A percentile compares a stretch with the other conserved stretches of the same genome.
Evolutionary conservation across 2,113 vertebrate genomes (phyloP).

Genomic region (Hemiprocne comata): DNA sequence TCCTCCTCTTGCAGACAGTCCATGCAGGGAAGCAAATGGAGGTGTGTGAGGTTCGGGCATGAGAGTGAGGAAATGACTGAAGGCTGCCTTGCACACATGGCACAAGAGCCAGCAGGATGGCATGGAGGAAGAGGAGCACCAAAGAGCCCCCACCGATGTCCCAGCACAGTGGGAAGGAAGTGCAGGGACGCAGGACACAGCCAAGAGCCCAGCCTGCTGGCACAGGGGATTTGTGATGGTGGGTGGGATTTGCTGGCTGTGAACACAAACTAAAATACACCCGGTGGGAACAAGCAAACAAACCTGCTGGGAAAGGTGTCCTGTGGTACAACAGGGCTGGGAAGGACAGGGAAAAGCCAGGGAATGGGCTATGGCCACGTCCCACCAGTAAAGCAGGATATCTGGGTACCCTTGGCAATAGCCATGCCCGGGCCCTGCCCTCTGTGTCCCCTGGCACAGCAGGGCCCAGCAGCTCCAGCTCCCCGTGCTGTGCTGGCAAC

Average conservation of each 20-base stretch:
- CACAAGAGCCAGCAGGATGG: not conserved
- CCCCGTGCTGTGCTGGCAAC: not conserved
- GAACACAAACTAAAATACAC: constrained; percentile 7
- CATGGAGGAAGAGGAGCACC: rapidly evolving
- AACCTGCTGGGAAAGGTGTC: not conserved
- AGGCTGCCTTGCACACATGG: rapidly evolving
- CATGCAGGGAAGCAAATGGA: rapidly evolving
- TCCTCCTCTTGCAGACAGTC: not conserved
- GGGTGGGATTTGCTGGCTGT: not conserved
- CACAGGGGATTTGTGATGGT: rapidly evolving
- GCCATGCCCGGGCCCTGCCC: rapidly evolving
- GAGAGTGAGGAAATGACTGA: not conserved
- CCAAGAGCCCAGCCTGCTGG: not conserved
- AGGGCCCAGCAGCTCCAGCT: not conserved
- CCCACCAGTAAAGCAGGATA: rapidly evolving
- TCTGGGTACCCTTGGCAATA: not conserved
- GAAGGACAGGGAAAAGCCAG: not conserved
- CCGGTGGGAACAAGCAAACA: not conserved
- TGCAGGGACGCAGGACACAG: not conserved
- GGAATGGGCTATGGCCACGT: rapidly evolving
- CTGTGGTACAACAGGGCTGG: rapidly evolving
- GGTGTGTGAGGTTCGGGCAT: too few species aligned
- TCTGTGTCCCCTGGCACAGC: not conserved
- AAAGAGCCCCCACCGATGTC: not conserved
- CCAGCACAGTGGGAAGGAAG: not conserved